phyloP scores from a whole-genome alignment of 1,140 invertebrate genomes.

The Leptoteleia sp. region DNA sequence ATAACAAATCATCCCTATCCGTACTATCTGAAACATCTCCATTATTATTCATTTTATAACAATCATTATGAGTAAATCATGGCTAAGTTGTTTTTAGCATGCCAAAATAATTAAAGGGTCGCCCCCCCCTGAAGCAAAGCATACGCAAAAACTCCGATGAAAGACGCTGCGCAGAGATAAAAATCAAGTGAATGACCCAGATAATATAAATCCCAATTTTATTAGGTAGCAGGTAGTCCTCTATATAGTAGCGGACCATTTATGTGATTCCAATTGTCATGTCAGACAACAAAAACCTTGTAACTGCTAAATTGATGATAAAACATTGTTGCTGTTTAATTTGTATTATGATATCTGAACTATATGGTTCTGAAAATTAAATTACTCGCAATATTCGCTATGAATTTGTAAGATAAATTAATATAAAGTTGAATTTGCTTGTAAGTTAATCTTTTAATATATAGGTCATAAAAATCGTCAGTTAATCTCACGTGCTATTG shows the following conservation, averaged over 20 bases:
- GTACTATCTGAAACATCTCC: neutral
- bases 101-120: slow-evolving; percentile 5
- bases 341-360: no score
- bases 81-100: neutral
- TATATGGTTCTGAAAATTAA: no score
- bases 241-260: neutral
- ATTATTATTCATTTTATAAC: slow-evolving; percentile 22
- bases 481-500: no score
- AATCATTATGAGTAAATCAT: slow-evolving; percentile 33
- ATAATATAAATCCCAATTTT: slow-evolving; percentile 12
- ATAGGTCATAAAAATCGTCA: no score
- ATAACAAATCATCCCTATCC: neutral
- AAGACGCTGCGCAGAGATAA: slow-evolving; percentile 11
- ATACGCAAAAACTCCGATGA: slow-evolving; percentile 22
- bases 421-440: no score
- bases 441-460: no score
- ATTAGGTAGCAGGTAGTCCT: no score
- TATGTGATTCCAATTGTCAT: slow-evolving; percentile 10
- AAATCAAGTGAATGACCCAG: slow-evolving; percentile 10
- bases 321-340: no score
- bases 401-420: no score
- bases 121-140: neutral
- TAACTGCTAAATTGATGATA: no score
- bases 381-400: no score
- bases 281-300: neutral